These are phyloP conservation scores for Melanotaenia pygmaea DNA, from an alignment of 2,797 vertebrate species.

Conservation along the genomic window DNA sequence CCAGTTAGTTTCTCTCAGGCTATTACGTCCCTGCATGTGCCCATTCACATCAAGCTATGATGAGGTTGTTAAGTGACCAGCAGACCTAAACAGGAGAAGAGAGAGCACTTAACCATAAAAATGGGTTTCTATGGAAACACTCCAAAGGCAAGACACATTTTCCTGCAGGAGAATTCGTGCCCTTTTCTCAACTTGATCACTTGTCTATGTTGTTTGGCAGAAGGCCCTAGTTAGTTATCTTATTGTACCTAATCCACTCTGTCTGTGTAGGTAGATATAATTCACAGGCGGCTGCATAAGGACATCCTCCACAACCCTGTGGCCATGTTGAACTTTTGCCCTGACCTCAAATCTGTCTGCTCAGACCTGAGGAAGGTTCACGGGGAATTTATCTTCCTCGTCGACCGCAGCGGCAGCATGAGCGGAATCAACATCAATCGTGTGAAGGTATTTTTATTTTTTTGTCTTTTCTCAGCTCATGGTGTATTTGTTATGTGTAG, in stretches of 20 bases:
- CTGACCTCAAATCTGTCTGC: constrained; percentile 85
- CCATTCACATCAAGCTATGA: constrained; percentile 41
- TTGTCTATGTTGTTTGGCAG: constrained; percentile 12
- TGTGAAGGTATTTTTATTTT: constrained; percentile 85
- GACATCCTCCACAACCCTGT: constrained; percentile 95
- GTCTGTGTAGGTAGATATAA: constrained; percentile 86
- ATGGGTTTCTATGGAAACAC: constrained; percentile 85
- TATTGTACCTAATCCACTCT: background rate
- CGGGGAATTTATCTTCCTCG: constrained; percentile 95
- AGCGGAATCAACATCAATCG: constrained; percentile 84
- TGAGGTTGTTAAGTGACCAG: constrained; percentile 72
- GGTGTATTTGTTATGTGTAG: background rate
- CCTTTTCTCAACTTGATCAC: constrained; percentile 34
- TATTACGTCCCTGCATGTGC: constrained; percentile 27
- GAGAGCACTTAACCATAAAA: constrained; percentile 75
- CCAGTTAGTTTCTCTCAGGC: constrained; percentile 11
- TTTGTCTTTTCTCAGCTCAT: background rate
- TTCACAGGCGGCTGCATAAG: constrained; percentile 92
- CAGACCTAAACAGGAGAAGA: constrained; percentile 61
- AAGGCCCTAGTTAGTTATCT: constrained; percentile 12
- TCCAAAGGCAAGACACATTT: constrained; percentile 65
- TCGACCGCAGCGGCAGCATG: constrained; percentile 94
- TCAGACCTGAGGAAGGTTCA: constrained; percentile 87
- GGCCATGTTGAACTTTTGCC: constrained; percentile 96
- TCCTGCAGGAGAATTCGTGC: constrained; percentile 57